Evolutionary conservation across 1,140 invertebrate genomes (phyloP), one percentile per base, ranked within the genome.

Genomic region (Zaprionus gabonicus): DNA sequence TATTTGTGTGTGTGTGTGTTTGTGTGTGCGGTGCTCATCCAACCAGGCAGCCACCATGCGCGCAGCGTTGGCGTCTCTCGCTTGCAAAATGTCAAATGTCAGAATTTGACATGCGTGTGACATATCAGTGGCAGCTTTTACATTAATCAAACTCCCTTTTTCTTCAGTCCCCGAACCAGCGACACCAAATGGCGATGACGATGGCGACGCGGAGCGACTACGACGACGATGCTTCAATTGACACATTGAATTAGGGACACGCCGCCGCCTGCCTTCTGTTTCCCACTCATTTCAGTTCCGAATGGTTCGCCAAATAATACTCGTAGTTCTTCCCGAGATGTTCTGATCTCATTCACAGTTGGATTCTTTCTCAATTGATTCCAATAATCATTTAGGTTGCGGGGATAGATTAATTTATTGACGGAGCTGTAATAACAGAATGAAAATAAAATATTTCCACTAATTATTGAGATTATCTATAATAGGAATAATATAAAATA

Each of bases 121-220:
- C 91, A 92, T 92, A 92, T 92, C 91, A 92, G 91, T 92, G 91
- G 91, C 91, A 92, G 91, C 84, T 92, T 91, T 88, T 92, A 92
- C 91, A 92, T 92, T 92, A 92, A 92, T 92, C 91, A 92, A 92
- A 92, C 92, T 92, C 91, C 83, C 91, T 92, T 91, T 81, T 88
- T 88, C 85, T 81, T 88, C 65, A 65, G 13, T 25, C 62, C 44
- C 49, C 49, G 55, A 59, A 70, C 51, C 68, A 68, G 34, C 59
- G 23, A 64, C 59, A 63, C 28, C 69, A 66, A 68, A 69, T 55
- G 74, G 59, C 58, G 46, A 76, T 55, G 76, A 71, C 25, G 66
- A 69, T 28, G 57, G 53, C 76, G 67, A 25, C 46, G 56, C 25
- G 41, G 41, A 46, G 2, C 75, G 68, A 70, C 71, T 67, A 82